Base-by-base conservation (phyloP, 2,113 vertebrate genomes). In the Microtus pennsylvanicus region DNA sequence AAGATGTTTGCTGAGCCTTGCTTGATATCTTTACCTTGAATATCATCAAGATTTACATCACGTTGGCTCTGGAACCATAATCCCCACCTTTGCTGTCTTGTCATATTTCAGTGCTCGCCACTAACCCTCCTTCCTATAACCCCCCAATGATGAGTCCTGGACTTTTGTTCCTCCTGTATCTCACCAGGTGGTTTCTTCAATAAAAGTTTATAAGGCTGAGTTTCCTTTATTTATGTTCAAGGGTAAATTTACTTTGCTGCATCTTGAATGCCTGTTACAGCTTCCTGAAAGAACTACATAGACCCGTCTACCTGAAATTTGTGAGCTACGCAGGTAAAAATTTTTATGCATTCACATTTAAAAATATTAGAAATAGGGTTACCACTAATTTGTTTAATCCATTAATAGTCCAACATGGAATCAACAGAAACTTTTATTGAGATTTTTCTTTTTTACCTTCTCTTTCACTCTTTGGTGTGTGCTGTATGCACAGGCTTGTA, bases 141-240 rank as follows among this genome's bases (percentile, higher is more conserved):
- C 26, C 81, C 30, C 80, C n/a, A 58, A 10, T 63, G 52, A 12
- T 24, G 63, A 90, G 26, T 52, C 33, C 11, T 94, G 86, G 35
- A 30, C 85, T 96, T 91, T 89, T 47, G 80, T 76, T 69, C 33
- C 87, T 92, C 50, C 30, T 81, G 70, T 45, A 72, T 86, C 55
- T 94, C 58, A 80, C 63, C 87, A 88, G 47, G 61, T 11, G 52
- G 35, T 85, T 90, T 87, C 75, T 90, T 86, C 33, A 70, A 11
- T 65, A 88, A 77, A 58, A 21, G 11, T 42, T 74, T 74, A 42
- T 94, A n/a, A 63, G 76, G 35, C 38, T 26, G 12, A 88, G 38
- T 88, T 88, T 72, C 45, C 9, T 80, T 80, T 30, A 26, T 82
- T 82, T 83, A 50, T 88, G 28, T 58, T 69, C 26, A 92, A 58